Evolutionary conservation across 1,140 invertebrate genomes (phyloP).

Genomic region (Augochlora pura): DNA sequence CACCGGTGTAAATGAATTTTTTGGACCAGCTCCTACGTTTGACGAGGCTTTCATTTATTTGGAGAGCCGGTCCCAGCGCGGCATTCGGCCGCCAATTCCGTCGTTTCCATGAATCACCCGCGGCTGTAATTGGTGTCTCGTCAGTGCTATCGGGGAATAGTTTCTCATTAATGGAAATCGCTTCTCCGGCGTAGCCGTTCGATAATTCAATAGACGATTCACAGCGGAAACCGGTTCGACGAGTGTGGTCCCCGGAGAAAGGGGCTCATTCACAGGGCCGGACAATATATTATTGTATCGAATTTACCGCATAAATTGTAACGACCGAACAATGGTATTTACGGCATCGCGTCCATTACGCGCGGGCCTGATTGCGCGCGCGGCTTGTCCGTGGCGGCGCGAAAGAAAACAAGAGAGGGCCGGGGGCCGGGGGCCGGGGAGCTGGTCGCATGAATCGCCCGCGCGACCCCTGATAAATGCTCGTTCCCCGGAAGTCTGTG

Average conservation of each 20-base stretch:
- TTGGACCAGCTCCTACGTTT: no score
- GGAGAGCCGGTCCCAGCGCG: no score
- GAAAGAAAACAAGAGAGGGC: background rate
- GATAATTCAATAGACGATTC: slow-evolving; percentile 27
- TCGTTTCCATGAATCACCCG: background rate
- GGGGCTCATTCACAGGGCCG: background rate
- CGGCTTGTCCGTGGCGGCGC: no score
- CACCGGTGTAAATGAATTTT: no score
- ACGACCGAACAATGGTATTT: background rate
- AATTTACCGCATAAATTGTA: slow-evolving; percentile 1
- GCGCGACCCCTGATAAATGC: background rate
- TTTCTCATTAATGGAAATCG: slow-evolving; percentile 22
- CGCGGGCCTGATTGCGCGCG: background rate
- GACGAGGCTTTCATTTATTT: no score
- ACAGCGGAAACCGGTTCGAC: slow-evolving; percentile 14
- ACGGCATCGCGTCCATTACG: background rate
- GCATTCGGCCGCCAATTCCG: background rate
- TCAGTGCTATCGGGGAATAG: background rate
- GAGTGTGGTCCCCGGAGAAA: slow-evolving; percentile 9
- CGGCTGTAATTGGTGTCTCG: background rate
- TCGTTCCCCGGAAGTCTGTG: background rate
- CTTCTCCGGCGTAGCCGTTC: slow-evolving; percentile 4
- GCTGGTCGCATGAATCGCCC: background rate
- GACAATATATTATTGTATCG: slow-evolving; percentile 26
- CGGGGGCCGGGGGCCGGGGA: no score